These are phyloP conservation scores for Tenthredo scrophulariae DNA, from an alignment of 2,888 invertebrate genomes.

Conservation along the genomic window DNA sequence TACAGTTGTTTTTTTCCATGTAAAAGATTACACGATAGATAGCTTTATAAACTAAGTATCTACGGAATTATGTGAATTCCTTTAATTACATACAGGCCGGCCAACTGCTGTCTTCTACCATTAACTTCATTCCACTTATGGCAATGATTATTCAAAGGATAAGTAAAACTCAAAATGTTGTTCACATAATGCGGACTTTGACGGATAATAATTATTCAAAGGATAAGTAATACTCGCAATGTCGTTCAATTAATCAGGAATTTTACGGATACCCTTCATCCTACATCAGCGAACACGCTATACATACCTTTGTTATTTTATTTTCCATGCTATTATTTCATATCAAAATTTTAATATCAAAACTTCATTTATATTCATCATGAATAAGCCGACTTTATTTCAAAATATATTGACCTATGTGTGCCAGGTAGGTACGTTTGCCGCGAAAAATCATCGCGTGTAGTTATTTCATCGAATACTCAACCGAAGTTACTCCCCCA, in stretches of 20 bases:
- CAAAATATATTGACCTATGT: not conserved
- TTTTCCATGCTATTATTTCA: slow-evolving; percentile 28
- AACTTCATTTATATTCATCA: slow-evolving; percentile 42
- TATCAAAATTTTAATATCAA: slow-evolving; percentile 23
- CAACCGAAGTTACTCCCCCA: not conserved
- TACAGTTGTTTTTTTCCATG: not conserved
- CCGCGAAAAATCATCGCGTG: not conserved
- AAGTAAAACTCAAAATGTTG: not conserved
- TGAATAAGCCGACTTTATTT: slow-evolving; percentile 10
- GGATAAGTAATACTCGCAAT: not conserved
- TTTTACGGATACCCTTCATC: slow-evolving; percentile 6
- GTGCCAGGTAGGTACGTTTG: not conserved
- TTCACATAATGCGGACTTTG: not conserved
- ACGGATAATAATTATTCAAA: slow-evolving; percentile 3
- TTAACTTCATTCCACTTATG: not conserved
- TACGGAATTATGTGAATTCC: not conserved
- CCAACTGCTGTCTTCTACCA: not conserved
- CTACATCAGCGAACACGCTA: not conserved
- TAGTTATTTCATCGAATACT: not conserved
- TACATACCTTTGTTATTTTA: not conserved
- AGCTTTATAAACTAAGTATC: not conserved
- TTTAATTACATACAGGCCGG: not conserved
- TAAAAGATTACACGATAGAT: not conserved
- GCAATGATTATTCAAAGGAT: not conserved
- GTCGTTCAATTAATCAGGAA: not conserved